These are phyloP conservation scores for Bufo gargarizans DNA, from an alignment of 2,113 vertebrate species.

Conservation along the genomic window DNA sequence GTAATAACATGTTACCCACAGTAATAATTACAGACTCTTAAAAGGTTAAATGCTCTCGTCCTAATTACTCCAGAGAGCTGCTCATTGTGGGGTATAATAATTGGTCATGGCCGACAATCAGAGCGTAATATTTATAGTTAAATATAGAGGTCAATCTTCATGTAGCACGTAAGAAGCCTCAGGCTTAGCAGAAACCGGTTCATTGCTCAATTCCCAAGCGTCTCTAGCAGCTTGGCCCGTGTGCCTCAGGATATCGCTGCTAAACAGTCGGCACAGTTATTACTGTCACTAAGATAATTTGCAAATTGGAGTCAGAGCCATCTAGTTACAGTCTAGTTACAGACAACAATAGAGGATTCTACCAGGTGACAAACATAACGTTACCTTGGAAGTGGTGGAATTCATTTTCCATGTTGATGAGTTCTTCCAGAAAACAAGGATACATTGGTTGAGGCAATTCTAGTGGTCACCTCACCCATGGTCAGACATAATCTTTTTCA, in stretches of 20 bases:
- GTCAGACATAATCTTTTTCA: not conserved
- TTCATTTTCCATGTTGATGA: not conserved
- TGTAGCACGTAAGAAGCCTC: conserved; percentile 17
- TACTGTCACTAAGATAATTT: not conserved
- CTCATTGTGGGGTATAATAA: conserved; percentile 45
- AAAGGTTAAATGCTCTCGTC: conserved; percentile 28
- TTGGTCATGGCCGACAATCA: conserved; percentile 36
- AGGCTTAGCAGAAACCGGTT: not conserved
- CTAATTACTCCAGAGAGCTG: conserved; percentile 44
- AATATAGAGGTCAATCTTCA: conserved; percentile 43
- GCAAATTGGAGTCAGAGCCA: not conserved
- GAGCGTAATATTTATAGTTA: conserved; percentile 17
- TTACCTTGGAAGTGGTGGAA: not conserved
- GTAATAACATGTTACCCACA: conserved; percentile 34
- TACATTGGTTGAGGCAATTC: not conserved
- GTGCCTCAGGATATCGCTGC: conserved; percentile 26
- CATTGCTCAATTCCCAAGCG: conserved; percentile 11
- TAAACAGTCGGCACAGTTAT: conserved; percentile 1
- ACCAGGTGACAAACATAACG: not conserved
- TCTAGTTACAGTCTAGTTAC: not conserved
- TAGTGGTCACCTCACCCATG: not conserved
- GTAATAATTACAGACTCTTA: conserved; percentile 8
- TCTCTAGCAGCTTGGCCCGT: conserved; percentile 11
- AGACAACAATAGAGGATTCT: not conserved
- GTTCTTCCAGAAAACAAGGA: not conserved